Conservation (phyloP, 2,113 vertebrate species). For the Origma solitaria region DNA sequence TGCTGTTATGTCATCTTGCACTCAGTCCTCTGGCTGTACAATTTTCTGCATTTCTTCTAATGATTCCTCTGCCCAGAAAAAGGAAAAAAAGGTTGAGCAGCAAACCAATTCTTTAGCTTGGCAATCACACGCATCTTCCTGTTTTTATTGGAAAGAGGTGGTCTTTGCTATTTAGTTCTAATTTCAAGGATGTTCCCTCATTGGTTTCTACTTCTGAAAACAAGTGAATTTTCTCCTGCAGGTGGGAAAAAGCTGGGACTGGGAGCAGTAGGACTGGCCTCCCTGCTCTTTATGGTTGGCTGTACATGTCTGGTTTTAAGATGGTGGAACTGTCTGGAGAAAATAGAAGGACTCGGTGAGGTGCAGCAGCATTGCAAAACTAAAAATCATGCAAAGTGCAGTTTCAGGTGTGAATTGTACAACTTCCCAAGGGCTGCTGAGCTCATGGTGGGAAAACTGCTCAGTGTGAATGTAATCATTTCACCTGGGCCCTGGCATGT, state of each 20-base stretch:
- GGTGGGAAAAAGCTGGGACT: not conserved
- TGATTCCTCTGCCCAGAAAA: not conserved
- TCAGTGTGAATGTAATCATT: rapidly evolving
- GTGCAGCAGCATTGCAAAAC: not conserved
- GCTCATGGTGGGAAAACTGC: not conserved
- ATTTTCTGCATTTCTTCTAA: not conserved
- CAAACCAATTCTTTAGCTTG: not conserved
- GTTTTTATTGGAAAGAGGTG: not conserved
- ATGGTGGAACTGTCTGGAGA: not conserved
- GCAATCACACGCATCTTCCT: not conserved
- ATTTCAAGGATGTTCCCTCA: not conserved
- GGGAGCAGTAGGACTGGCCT: not conserved
- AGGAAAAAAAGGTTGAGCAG: not conserved
- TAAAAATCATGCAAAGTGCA: not conserved
- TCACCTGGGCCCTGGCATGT: rapidly evolving
- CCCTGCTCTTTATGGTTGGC: not conserved
- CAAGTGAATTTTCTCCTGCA: not conserved
- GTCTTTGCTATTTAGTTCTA: not conserved
- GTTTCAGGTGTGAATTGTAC: not conserved
- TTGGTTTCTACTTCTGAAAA: not conserved
- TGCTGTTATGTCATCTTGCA: not conserved
- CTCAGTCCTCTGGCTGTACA: not conserved
- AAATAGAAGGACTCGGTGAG: rapidly evolving
- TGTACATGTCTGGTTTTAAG: not conserved
- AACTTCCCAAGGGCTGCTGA: not conserved